phyloP scores from a whole-genome alignment of 2,888 invertebrate genomes.

The Nipponacmea schrenckii region DNA sequence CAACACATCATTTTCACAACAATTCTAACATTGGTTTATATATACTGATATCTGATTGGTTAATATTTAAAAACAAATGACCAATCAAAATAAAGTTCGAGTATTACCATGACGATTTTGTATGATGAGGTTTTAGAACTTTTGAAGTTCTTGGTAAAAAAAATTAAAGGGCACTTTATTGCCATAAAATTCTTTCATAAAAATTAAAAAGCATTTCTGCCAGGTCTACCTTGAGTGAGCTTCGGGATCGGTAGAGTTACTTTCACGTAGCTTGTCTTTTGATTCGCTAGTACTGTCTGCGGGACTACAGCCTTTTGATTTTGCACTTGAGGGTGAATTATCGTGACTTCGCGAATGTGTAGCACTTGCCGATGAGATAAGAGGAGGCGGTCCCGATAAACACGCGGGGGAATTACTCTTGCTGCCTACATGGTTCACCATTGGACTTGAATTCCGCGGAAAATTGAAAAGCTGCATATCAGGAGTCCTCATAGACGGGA shows the following conservation, averaged over 20 bases:
- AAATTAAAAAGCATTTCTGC: not conserved
- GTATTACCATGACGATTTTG: too few relatives aligned
- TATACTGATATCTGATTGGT: too few relatives aligned
- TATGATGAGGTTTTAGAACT: not conserved
- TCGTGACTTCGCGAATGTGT: constrained; percentile 46
- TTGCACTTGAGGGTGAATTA: constrained; percentile 51
- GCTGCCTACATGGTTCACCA: constrained; percentile 39
- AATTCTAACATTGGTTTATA: too few relatives aligned
- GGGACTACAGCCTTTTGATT: constrained; percentile 51
- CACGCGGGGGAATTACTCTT: constrained; percentile 55
- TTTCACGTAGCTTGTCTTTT: constrained; percentile 48
- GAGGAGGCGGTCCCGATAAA: constrained; percentile 54
- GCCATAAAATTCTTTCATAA: not conserved
- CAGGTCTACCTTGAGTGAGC: constrained; percentile 50
- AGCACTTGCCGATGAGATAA: constrained; percentile 55
- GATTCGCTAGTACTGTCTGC: constrained; percentile 51
- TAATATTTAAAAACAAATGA: too few relatives aligned
- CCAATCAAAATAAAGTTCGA: too few relatives aligned
- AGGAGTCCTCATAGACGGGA: constrained; percentile 35
- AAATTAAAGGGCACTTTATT: not conserved
- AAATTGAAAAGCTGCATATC: constrained; percentile 41
- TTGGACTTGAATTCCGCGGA: constrained; percentile 51
- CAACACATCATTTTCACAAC: too few relatives aligned
- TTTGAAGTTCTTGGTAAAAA: not conserved
- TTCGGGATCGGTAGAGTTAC: constrained; percentile 54